Conservation (phyloP, 2,888 invertebrate species). For the Venusia cambrica region DNA sequence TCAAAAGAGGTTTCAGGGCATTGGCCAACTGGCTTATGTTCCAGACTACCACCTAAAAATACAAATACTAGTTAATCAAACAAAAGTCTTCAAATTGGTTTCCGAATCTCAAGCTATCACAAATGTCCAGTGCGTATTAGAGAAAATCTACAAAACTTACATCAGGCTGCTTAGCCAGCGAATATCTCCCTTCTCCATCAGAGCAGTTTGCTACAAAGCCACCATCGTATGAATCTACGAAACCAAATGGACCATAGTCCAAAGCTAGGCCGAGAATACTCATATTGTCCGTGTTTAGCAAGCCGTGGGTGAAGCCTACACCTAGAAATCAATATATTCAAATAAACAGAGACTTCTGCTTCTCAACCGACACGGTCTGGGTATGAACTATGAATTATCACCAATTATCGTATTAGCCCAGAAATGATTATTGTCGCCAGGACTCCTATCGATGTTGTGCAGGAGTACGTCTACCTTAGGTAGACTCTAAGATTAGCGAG, state of each 20-base stretch:
- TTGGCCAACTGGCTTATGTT: slow-evolving; percentile 82
- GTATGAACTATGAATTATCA: no score
- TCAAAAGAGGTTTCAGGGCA: slow-evolving; percentile 75
- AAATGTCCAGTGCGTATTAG: no score
- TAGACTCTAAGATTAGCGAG: no score
- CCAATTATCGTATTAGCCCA: not conserved
- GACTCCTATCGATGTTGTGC: no score
- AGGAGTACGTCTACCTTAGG: no score
- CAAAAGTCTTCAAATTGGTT: no score
- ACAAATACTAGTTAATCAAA: slow-evolving; percentile 1
- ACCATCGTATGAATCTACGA: slow-evolving; percentile 83
- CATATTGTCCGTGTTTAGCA: slow-evolving; percentile 83
- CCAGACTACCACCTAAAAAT: slow-evolving; percentile 78
- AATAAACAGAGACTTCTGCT: no score
- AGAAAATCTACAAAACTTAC: slow-evolving; percentile 54
- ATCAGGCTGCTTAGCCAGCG: slow-evolving; percentile 81
- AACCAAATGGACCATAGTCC: slow-evolving; percentile 86
- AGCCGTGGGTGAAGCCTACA: slow-evolving; percentile 83
- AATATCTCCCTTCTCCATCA: slow-evolving; percentile 83
- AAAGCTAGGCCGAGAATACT: slow-evolving; percentile 84
- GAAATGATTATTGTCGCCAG: not conserved
- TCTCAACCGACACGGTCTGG: no score
- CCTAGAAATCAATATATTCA: no score
- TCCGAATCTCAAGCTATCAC: no score
- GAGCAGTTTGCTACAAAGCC: slow-evolving; percentile 83